A percentile compares a stretch with the other conserved stretches of the same genome.
Evolutionary conservation across 2,113 vertebrate species (phyloP).

Genomic region (Channa argus): DNA sequence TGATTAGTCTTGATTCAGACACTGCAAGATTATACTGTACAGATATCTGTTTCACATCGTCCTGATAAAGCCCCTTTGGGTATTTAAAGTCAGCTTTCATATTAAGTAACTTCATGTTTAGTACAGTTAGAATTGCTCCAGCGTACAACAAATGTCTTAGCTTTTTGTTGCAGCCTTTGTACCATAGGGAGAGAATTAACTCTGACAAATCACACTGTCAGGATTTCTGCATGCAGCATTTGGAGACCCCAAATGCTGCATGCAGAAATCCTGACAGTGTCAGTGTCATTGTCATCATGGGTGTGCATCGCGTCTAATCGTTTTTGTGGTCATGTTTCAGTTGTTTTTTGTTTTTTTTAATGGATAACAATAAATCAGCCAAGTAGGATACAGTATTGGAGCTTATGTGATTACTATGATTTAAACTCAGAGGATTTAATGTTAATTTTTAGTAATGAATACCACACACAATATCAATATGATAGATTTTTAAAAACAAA

Average conservation of each 20-base stretch:
- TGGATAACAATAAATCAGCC: not conserved
- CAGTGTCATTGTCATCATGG: slow-evolving; percentile 26
- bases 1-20: slow-evolving; percentile 47
- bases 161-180: slow-evolving; percentile 21
- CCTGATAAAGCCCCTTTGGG: slow-evolving; percentile 39
- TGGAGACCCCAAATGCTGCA: too few species aligned
- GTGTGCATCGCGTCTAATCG: not conserved
- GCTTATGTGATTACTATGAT: too few species aligned
- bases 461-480: not conserved
- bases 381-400: too few species aligned
- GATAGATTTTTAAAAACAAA: not conserved
- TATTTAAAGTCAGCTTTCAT: slow-evolving; percentile 38
- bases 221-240: not conserved
- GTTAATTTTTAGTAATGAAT: not conserved
- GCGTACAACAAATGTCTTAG: slow-evolving; percentile 34
- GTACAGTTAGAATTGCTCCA: slow-evolving; percentile 29
- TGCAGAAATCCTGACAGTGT: too few species aligned
- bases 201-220: slow-evolving; percentile 22
- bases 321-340: not conserved
- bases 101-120: slow-evolving; percentile 40
- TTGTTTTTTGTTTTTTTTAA: not conserved
- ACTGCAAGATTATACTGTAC: slow-evolving; percentile 43
- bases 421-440: not conserved
- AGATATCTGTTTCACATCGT: slow-evolving; percentile 43
- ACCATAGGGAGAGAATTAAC: slow-evolving; percentile 6